Conservation (phyloP, 2,797 vertebrate species). For the Zalophus californianus region DNA sequence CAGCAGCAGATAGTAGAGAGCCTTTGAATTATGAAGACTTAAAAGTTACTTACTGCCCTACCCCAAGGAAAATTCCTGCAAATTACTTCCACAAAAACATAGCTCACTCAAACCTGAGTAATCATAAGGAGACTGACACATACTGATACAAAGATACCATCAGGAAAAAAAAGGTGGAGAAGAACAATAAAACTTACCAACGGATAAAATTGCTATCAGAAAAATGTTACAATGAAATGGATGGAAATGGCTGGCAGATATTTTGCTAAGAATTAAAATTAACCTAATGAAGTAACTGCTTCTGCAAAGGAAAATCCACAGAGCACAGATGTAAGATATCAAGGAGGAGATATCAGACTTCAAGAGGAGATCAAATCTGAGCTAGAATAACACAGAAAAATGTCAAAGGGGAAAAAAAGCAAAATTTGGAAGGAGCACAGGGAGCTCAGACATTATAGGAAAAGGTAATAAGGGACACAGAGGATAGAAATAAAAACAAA, state of each 20-base stretch:
- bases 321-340: neutral
- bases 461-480: neutral
- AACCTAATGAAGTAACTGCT: neutral
- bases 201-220: neutral
- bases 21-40: neutral
- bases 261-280: conserved; percentile 10
- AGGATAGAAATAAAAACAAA: neutral
- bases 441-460: neutral
- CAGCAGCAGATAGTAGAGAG: neutral
- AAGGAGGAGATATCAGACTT: neutral
- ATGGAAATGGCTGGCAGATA: neutral
- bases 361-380: neutral
- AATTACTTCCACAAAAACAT: neutral
- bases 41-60: neutral
- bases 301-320: neutral
- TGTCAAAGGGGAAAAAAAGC: neutral
- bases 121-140: neutral
- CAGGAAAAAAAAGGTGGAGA: neutral
- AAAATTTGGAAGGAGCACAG: neutral
- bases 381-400: neutral
- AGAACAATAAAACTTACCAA: neutral
- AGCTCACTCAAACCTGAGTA: neutral
- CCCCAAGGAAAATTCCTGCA: neutral
- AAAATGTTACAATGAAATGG: neutral
- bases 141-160: neutral